A percentile compares a stretch with the other conserved stretches of the same genome.
Conservation (phyloP, 2,113 vertebrate species). For the Hydrochoerus hydrochaeris region DNA sequence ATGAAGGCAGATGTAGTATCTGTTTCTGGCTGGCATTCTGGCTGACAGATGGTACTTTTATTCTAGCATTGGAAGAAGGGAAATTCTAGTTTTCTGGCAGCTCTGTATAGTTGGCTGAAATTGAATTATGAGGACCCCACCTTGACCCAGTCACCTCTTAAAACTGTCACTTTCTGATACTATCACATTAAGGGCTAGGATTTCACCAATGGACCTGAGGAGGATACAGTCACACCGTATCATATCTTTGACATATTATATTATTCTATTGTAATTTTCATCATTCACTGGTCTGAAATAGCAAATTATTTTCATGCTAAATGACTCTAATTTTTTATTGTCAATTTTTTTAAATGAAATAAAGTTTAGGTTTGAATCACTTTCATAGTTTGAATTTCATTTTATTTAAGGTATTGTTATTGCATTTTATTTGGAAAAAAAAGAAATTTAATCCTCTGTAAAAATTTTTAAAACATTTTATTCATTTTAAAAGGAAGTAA, state of each 20-base stretch:
- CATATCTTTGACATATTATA: not conserved
- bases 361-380: not conserved
- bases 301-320: not conserved
- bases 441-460: not conserved
- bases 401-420: not conserved
- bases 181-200: not conserved
- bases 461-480: not conserved
- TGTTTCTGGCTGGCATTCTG: not conserved
- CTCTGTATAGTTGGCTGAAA: not conserved
- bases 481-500: not conserved
- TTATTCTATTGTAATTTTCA: not conserved
- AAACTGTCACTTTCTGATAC: not conserved
- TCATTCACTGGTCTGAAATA: not conserved
- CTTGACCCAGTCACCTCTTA: not conserved
- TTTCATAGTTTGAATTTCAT: constrained; percentile 20
- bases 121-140: not conserved
- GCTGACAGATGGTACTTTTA: not conserved
- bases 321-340: not conserved
- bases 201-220: not conserved
- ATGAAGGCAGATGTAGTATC: not conserved
- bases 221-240: not conserved
- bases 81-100: not conserved
- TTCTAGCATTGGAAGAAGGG: no score
- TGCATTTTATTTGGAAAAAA: not conserved
- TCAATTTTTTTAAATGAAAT: not conserved